phyloP scores from a whole-genome alignment of 2,888 invertebrate species.

The Tachina lurida region DNA sequence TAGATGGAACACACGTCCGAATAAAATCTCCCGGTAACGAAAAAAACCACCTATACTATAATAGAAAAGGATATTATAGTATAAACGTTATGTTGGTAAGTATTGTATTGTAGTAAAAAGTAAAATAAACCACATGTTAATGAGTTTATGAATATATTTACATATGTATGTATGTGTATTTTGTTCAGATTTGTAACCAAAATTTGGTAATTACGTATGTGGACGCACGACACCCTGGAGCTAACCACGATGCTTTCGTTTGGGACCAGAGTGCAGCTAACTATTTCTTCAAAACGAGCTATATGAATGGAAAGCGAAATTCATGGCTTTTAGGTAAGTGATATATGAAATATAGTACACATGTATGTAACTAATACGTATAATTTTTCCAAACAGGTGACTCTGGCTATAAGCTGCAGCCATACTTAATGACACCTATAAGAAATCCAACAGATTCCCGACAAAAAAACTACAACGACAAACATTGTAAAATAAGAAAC shows the following conservation, averaged over 20 bases:
- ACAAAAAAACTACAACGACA: neutral
- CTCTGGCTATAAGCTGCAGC: too few species aligned
- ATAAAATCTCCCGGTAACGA: too few species aligned
- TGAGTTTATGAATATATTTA: neutral
- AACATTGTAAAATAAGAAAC: constrained; percentile 21
- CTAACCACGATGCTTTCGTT: constrained; percentile 6
- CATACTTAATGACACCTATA: too few species aligned
- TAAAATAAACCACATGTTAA: too few species aligned
- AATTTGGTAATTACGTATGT: neutral
- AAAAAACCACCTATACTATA: too few species aligned
- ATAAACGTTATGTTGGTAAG: neutral
- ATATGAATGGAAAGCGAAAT: constrained; percentile 9
- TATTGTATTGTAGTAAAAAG: neutral
- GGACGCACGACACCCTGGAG: neutral
- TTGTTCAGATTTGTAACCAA: neutral
- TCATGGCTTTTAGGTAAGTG: constrained; percentile 12
- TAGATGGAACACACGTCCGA: too few species aligned
- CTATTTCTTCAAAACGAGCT: neutral
- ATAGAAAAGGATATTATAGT: neutral
- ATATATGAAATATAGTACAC: too few species aligned
- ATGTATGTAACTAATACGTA: too few species aligned
- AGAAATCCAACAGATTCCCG: too few species aligned
- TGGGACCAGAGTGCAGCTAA: constrained; percentile 9
- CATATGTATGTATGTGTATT: neutral
- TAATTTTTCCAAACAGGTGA: too few species aligned